Evolutionary conservation across 2,888 invertebrate genomes (phyloP).

Genomic region (Dolichomitus sp.): DNA sequence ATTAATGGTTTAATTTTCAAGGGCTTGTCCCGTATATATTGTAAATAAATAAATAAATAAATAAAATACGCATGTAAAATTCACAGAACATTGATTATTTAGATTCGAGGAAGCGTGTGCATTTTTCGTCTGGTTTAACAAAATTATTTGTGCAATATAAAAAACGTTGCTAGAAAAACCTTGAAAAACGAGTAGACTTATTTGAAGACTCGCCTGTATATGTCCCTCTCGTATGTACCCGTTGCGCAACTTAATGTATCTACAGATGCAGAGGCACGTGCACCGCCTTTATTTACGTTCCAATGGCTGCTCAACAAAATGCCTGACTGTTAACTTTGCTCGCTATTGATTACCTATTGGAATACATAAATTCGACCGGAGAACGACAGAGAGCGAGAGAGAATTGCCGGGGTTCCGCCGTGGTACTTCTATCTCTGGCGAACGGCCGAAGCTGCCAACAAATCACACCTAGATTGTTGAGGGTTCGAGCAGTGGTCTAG

Average conservation of each 20-base stretch:
- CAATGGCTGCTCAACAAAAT: constrained; percentile 77
- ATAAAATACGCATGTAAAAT: too few species aligned
- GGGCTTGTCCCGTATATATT: too few species aligned
- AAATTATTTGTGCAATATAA: too few species aligned
- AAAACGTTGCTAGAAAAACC: too few species aligned
- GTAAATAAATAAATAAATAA: too few species aligned
- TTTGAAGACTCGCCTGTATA: constrained; percentile 17
- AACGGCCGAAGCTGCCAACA: constrained; percentile 53
- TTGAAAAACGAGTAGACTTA: too few species aligned
- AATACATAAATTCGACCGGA: constrained; percentile 78
- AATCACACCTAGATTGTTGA: constrained; percentile 65
- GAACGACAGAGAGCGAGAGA: constrained; percentile 25
- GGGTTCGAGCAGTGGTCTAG: constrained; percentile 19
- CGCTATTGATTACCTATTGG: constrained; percentile 78
- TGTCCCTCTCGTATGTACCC: constrained; percentile 41
- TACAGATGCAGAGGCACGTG: constrained; percentile 34
- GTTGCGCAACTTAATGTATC: constrained; percentile 53
- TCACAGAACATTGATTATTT: too few species aligned
- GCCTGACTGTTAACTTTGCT: constrained; percentile 75
- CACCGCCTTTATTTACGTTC: constrained; percentile 73
- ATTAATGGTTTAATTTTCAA: too few species aligned
- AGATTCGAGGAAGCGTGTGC: too few species aligned
- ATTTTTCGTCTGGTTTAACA: too few species aligned
- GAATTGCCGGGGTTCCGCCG: constrained; percentile 30
- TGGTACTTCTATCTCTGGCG: constrained; percentile 32